Evolutionary conservation across 2,888 invertebrate species (phyloP).

Genomic region (Deroplatys truncata): DNA sequence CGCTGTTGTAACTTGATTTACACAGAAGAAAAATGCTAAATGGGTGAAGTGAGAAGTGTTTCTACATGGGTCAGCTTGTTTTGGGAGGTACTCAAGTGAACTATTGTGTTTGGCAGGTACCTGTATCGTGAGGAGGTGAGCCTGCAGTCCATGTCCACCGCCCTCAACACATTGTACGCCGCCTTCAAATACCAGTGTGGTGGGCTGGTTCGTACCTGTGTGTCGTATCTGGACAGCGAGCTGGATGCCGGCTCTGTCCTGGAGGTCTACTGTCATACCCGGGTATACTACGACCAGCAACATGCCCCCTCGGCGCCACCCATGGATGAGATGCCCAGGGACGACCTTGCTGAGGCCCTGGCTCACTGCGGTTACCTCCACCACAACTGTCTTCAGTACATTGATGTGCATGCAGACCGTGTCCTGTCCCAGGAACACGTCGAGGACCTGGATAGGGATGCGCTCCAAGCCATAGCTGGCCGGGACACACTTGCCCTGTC

Average conservation of each 20-base stretch:
- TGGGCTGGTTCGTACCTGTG: constrained; percentile 63
- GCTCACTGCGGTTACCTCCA: constrained; percentile 58
- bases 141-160: constrained; percentile 60
- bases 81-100: no score
- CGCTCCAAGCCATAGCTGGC: constrained; percentile 60
- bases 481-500: constrained; percentile 64
- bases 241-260: constrained; percentile 61
- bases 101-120: constrained; percentile 46
- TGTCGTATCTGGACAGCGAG: constrained; percentile 60
- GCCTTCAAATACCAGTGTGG: constrained; percentile 71
- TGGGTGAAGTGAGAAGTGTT: no score
- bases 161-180: constrained; percentile 66
- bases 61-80: no score
- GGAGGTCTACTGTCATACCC: constrained; percentile 53
- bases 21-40: no score
- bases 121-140: constrained; percentile 60
- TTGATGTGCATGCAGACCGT: constrained; percentile 54
- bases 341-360: constrained; percentile 43
- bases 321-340: background rate
- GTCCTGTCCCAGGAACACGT: constrained; percentile 55
- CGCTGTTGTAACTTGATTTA: no score
- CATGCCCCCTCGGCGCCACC: constrained; percentile 32
- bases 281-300: constrained; percentile 33
- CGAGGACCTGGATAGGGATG: constrained; percentile 59
- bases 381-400: constrained; percentile 60